Evolutionary conservation across 2,797 vertebrate species (phyloP), one percentile per base, ranked within the genome.

Genomic region (Neosilurus mollespiculum): DNA sequence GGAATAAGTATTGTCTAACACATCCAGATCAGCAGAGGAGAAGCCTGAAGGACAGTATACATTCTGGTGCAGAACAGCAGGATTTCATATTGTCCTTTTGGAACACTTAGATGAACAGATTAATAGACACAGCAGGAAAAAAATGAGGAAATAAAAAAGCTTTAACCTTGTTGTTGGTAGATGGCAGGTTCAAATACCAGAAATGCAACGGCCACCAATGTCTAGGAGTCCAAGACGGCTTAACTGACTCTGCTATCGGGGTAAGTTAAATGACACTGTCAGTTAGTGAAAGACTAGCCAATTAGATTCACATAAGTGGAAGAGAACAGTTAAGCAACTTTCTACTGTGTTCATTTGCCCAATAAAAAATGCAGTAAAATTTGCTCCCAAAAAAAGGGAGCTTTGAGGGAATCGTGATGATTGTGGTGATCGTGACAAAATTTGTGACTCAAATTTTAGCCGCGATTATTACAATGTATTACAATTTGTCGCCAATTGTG

Each of bases 11-110:
- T 71, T 43, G 83, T 82, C 78, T 81, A 78, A 79, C 84, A 88
- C 82, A 84, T 86, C 80, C 79, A 79, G 53, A 80, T 83, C 61
- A 81, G 87, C 82, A 80, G 81, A 85, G 82, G 70, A 80, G 77
- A 66, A 53, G 49, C 20, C 53, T n/a, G n/a, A n/a, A 73, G 78
- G 87, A 87, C 88, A 89, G 84, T 83, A 84, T 78, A 85, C 81
- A 73, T 84, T 62, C 70, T 66, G 84, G 64, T 71, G 53, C 14
- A 53, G 51, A 73, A 85, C 59, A 79, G 69, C 53, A 85, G 58
- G 58, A 81, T 73, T 77, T 43, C 24, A 75, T 64, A 53, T 78
- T 26, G 54, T 76, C 20, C 54, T 34, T 16, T 62, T 67, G 43
- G 18, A n/a, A 24, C 37, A 11, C 20, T 15, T 69, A 30, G 43